Evolutionary conservation across 2,888 invertebrate species (phyloP), one percentile per base, ranked within the genome.

Genomic region (Chrysolina americana): DNA sequence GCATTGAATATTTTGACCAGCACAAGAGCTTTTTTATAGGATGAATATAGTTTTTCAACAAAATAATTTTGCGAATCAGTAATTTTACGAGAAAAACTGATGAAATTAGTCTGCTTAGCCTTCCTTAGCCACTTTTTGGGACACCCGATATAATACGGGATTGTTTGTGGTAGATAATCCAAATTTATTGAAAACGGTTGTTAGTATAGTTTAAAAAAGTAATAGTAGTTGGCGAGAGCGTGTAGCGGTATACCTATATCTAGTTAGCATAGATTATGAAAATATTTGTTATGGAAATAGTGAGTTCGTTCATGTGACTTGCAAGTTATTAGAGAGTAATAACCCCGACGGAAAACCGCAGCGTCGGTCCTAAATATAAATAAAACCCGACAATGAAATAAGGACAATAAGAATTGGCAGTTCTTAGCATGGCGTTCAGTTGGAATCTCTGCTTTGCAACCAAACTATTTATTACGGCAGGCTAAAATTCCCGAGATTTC

Each of bases 241-340:
- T 50, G n/a, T 59, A 59, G 59, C 59, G 59, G 59, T 23, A 59
- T 59, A 36, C 59, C 10, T 59, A 59, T 36, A 59, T 59, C 59
- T 59, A 59, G 59, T 59, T 59, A 59, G 59, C 59, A 59, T 73
- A 65, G 64, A 73, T 68, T 73, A 73, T 73, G 73, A 69, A 53
- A 69, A 74, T 70, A 74, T 74, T 76, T 73, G 66, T 28, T 73
- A 70, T 73, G 76, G 62, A 71, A 76, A 76, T 71, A 68, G 69
- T 70, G 66, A 70, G 53, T 59, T 65, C 73, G 8, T 59, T 59
- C 59, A 73, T 76, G 72, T 77, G 77, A 77, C 77, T 76, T 68
- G 71, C 68, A 59, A 59, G 77, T 74, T 75, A 79, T 75, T 76
- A 71, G 76, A 73, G 79, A 79, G 76, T 77, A 79, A 77, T 75